Base-by-base conservation (phyloP, 2,797 vertebrate genomes). In the Babyrousa celebensis region DNA sequence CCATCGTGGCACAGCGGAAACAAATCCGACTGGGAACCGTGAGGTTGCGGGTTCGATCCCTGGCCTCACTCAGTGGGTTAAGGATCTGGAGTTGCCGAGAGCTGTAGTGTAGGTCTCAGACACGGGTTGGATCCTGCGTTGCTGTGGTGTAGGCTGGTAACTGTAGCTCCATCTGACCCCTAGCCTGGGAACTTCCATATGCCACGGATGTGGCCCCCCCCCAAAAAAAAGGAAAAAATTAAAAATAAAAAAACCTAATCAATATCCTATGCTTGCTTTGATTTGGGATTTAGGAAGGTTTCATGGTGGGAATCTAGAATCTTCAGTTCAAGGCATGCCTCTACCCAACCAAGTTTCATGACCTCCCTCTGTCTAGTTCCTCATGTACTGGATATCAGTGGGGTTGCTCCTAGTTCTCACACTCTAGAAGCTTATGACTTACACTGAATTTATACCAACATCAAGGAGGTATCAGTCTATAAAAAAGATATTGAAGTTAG, bases 401-500 rank as follows among this genome's bases (percentile, higher is more conserved):
- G 40, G 29, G 54, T 14, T 7, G 65, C 25, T 89, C 20, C 84
- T 52, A 8, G 12, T 27, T 48, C 54, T 75, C 43, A 71, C 29
- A 68, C 7, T 78, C 67, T 16, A 56, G 65, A 14, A 79, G 62
- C 12, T 85, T 78, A 87, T 6, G 29, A 56, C 54, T 82, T 65
- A 83, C 1, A 85, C 54, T 85, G 65, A 65, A 3, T 2, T 43
- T 65, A 80, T 72, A 9, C 18, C 25, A 82, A 18, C 32, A 87
- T 62, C 58, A 88, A 96, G 15, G 40, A 80, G 65, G 20, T 12
- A 62, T 9, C 62, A 25, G 17, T 70, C n/a, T 74, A 29, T 56
- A 87, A 96, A 85, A 92, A 92, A 85, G n/a, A 94, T 83, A 54
- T 16, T 25, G 8, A 43, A 14, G 10, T 87, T 80, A 43, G 62